Conservation (phyloP, 2,888 invertebrate genomes). For the Stegana nigrithorax region DNA sequence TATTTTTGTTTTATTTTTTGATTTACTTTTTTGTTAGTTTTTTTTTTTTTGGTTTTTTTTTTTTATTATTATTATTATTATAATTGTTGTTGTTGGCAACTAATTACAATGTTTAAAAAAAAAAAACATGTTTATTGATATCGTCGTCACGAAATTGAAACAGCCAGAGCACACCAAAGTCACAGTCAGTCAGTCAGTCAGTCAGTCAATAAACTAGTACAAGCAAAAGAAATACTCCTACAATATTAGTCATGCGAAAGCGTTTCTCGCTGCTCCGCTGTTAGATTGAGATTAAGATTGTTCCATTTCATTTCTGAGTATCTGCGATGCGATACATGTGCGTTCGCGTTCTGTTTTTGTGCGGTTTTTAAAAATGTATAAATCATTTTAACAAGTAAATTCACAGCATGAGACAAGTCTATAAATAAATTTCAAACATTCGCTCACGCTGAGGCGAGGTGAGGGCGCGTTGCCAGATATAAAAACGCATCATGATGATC, state of each 20-base stretch:
- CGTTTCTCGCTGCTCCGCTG: not conserved
- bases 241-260: not conserved
- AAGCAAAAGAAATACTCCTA: not conserved
- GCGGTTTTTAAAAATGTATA: constrained; percentile 65
- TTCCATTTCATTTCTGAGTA: too few relatives aligned
- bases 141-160: not conserved
- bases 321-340: not conserved
- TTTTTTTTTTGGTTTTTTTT: constrained; percentile 11
- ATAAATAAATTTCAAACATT: constrained; percentile 46
- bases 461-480: not conserved
- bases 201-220: not conserved
- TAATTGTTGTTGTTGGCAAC: constrained; percentile 8
- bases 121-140: constrained; percentile 33
- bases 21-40: too few relatives aligned
- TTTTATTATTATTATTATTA: constrained; percentile 7
- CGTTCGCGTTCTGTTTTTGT: constrained; percentile 26
- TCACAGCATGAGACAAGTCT: constrained; percentile 67
- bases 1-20: too few relatives aligned
- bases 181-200: constrained; percentile 15
- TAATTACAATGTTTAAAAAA: constrained; percentile 32
- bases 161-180: not conserved
- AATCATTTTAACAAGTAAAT: constrained; percentile 65
- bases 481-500: not conserved
- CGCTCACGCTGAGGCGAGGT: not conserved
- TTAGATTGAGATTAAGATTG: too few relatives aligned